These are phyloP conservation scores for Todus mexicanus DNA, from an alignment of 2,797 vertebrate genomes.

Conservation along the genomic window DNA sequence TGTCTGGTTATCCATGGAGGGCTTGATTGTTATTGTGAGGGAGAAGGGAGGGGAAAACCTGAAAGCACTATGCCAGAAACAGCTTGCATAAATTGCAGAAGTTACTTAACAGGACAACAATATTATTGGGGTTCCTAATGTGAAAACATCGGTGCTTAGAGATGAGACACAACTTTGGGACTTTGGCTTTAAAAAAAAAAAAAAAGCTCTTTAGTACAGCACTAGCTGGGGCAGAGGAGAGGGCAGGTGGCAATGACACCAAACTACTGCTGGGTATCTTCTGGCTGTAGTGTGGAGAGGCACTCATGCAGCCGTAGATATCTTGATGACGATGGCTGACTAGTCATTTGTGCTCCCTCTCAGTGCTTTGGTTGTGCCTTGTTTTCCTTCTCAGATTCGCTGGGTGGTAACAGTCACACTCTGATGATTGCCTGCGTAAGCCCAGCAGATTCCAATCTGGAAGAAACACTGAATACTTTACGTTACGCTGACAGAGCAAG, in stretches of 20 bases:
- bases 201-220: neutral
- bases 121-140: neutral
- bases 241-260: neutral
- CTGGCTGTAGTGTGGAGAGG: too few species aligned
- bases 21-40: neutral
- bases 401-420: slow-evolving; percentile 96
- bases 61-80: neutral
- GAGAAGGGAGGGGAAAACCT: neutral
- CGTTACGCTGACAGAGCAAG: slow-evolving; percentile 95
- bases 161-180: neutral
- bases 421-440: slow-evolving; percentile 96
- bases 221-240: neutral
- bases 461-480: slow-evolving; percentile 94
- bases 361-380: neutral
- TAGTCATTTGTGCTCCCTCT: neutral
- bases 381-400: slow-evolving; percentile 79
- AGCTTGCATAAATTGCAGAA: neutral
- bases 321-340: neutral
- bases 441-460: slow-evolving; percentile 95
- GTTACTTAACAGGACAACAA: neutral
- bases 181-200: neutral
- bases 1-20: neutral
- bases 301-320: accelerated
- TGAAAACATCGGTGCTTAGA: neutral
- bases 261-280: neutral